Evolutionary conservation across 2,888 invertebrate genomes (phyloP).

Genomic region (Serripes groenlandicus): DNA sequence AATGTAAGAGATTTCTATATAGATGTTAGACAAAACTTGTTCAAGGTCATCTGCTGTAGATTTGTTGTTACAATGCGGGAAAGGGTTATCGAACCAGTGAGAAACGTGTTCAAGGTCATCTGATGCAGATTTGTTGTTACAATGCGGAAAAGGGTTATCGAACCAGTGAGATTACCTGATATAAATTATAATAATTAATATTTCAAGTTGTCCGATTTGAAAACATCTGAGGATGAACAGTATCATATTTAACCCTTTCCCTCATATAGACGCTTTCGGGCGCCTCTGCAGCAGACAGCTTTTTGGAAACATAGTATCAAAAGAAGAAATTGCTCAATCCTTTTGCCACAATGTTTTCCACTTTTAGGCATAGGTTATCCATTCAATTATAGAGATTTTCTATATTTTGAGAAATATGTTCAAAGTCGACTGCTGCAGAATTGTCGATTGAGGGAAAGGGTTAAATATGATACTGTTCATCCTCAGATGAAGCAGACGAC

Average conservation of each 20-base stretch:
- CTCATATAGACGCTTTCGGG: not conserved
- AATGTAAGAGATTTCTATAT: too few species aligned
- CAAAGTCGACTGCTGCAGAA: not conserved
- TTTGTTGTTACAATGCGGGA: too few species aligned
- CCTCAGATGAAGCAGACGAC: not conserved
- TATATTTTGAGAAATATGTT: not conserved
- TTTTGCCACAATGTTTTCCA: constrained; percentile 4
- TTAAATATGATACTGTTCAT: not conserved
- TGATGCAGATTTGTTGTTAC: too few species aligned
- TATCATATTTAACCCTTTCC: not conserved
- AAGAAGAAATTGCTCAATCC: not conserved
- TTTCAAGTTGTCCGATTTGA: too few species aligned
- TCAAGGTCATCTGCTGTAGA: too few species aligned
- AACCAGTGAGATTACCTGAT: too few species aligned
- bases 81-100: too few species aligned
- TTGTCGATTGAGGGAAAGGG: not conserved
- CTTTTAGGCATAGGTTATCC: not conserved
- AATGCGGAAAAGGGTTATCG: too few species aligned
- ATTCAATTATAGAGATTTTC: not conserved
- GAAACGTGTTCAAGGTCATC: too few species aligned
- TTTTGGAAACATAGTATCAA: not conserved
- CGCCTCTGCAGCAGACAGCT: not conserved
- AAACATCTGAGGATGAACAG: too few species aligned
- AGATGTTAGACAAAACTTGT: too few species aligned
- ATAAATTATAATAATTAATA: too few species aligned